Evolutionary conservation across 2,888 invertebrate species (phyloP).

Genomic region (Pseudolycoriella hygida): DNA sequence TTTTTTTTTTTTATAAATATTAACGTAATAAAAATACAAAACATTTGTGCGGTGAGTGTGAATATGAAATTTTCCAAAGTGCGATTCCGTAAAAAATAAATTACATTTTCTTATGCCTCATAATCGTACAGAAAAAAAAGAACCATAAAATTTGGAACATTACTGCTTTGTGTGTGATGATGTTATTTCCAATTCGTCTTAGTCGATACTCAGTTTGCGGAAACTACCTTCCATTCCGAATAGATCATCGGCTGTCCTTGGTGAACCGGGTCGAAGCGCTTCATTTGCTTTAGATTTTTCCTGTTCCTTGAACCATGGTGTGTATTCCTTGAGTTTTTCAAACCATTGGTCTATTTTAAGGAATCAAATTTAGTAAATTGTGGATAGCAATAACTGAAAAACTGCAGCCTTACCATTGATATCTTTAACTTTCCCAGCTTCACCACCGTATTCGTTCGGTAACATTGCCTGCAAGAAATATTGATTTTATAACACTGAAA

Average conservation of each 20-base stretch:
- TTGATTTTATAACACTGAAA: too few species aligned
- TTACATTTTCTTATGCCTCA: too few species aligned
- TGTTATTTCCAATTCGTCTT: too few species aligned
- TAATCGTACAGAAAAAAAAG: too few species aligned
- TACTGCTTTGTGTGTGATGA: too few species aligned
- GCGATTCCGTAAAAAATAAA: too few species aligned
- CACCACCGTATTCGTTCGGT: slow-evolving; percentile 70
- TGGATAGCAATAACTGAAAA: slow-evolving; percentile 3
- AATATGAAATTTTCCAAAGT: too few species aligned
- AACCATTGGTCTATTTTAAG: slow-evolving; percentile 51
- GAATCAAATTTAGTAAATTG: neutral
- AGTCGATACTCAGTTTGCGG: slow-evolving; percentile 69
- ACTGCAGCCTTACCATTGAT: slow-evolving; percentile 39
- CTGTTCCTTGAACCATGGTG: slow-evolving; percentile 65
- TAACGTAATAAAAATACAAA: too few species aligned
- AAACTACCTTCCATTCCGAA: slow-evolving; percentile 84
- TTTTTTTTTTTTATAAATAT: too few species aligned
- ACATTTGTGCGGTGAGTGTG: too few species aligned
- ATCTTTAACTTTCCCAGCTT: slow-evolving; percentile 50
- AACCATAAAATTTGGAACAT: too few species aligned
- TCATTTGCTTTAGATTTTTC: slow-evolving; percentile 64
- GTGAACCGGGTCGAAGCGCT: slow-evolving; percentile 62
- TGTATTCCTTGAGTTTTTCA: slow-evolving; percentile 57
- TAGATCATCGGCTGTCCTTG: slow-evolving; percentile 69
- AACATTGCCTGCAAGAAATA: slow-evolving; percentile 39